Evolutionary conservation across 2,888 invertebrate genomes (phyloP).

Genomic region (Lottia gigantea): DNA sequence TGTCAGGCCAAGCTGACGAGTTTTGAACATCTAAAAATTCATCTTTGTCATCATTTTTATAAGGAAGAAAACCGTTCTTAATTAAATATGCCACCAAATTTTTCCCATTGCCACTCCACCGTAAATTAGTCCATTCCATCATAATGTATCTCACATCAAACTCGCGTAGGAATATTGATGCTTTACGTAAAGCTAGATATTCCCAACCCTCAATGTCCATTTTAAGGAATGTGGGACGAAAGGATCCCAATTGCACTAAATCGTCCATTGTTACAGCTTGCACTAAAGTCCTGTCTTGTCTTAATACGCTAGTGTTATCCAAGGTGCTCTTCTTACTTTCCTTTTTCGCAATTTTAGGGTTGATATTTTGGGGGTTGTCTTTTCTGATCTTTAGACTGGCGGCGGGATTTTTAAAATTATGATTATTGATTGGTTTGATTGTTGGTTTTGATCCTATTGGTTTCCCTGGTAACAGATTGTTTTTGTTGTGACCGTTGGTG

Average conservation of each 20-base stretch:
- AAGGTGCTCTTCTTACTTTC: too few relatives aligned
- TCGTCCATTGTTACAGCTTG: constrained; percentile 12
- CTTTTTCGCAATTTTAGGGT: too few relatives aligned
- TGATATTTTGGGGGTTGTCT: too few relatives aligned
- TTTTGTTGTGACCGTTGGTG: too few relatives aligned
- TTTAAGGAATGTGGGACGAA: neutral
- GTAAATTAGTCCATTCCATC: constrained; percentile 14
- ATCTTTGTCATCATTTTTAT: neutral
- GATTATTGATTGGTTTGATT: too few relatives aligned
- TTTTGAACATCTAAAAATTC: neutral
- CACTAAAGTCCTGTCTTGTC: neutral
- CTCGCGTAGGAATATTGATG: constrained; percentile 1
- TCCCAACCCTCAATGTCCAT: constrained; percentile 16
- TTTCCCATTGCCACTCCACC: neutral
- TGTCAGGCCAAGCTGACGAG: neutral
- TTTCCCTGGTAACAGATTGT: too few relatives aligned
- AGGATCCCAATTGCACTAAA: neutral
- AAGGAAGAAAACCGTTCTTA: neutral
- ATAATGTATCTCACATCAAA: constrained; percentile 12
- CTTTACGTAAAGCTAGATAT: neutral
- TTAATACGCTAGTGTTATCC: too few relatives aligned
- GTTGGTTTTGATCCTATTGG: too few relatives aligned
- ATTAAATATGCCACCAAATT: neutral
- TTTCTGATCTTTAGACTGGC: too few relatives aligned
- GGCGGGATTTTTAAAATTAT: too few relatives aligned